A percentile compares a stretch with the other conserved stretches of the same genome.
phyloP scores from a whole-genome alignment of 2,113 vertebrate genomes.

The Todiramphus chloris region DNA sequence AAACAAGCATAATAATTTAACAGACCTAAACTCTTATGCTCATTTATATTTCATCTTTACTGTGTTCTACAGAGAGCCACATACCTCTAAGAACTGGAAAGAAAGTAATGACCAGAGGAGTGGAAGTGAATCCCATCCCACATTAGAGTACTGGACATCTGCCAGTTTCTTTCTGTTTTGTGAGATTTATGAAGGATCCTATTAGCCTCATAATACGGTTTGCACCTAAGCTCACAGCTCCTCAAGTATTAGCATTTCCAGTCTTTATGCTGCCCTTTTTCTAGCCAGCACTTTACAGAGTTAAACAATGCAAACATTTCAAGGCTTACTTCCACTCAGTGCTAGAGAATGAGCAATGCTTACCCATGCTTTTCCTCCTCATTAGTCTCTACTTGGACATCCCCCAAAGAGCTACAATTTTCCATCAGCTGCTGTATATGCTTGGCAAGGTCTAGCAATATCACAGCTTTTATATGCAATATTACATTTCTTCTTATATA shows the following conservation, averaged over 20 bases:
- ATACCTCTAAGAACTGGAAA: neutral
- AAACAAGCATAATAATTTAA: neutral
- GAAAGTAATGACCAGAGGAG: neutral
- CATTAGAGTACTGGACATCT: neutral
- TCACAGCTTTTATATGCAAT: neutral
- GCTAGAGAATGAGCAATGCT: neutral
- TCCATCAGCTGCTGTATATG: neutral
- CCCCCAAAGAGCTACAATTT: neutral
- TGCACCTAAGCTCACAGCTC: neutral
- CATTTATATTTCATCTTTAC: neutral
- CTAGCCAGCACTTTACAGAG: neutral
- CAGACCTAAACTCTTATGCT: neutral
- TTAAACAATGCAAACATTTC: neutral
- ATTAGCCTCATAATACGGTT: neutral
- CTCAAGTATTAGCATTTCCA: neutral
- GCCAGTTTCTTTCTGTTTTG: neutral
- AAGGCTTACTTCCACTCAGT: neutral
- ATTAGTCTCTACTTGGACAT: neutral
- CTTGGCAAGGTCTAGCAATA: neutral
- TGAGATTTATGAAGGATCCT: neutral
- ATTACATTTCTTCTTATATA: neutral
- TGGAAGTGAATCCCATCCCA: neutral
- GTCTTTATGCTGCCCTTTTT: neutral
- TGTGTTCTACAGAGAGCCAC: neutral
- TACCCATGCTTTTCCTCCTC: neutral